These are phyloP conservation scores for Drosophila birchii DNA, from an alignment of 2,888 invertebrate genomes.

Conservation along the genomic window DNA sequence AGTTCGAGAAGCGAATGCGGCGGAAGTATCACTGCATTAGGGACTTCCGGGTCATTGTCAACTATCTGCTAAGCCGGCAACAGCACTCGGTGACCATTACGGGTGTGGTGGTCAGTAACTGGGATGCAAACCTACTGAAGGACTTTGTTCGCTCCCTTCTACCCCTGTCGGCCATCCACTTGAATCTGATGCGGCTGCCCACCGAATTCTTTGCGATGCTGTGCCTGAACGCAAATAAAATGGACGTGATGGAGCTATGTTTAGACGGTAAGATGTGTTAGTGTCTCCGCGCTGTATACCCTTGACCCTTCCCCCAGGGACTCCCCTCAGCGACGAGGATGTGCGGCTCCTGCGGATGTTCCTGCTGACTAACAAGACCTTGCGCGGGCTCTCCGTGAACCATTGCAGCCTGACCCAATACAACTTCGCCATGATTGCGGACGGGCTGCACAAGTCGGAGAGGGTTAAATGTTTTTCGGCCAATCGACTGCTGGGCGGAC, in stretches of 20 bases:
- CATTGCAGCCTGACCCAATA: slow-evolving; percentile 76
- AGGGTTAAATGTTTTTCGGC: slow-evolving; percentile 66
- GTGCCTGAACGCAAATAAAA: slow-evolving; percentile 44
- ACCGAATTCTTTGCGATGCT: slow-evolving; percentile 69
- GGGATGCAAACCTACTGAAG: slow-evolving; percentile 47
- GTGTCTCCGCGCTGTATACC: not conserved
- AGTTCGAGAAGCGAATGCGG: slow-evolving; percentile 75
- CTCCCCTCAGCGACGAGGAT: slow-evolving; percentile 52
- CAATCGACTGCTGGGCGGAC: slow-evolving; percentile 66
- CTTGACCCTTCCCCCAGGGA: slow-evolving; percentile 48
- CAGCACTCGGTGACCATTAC: slow-evolving; percentile 54
- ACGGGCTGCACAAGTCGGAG: slow-evolving; percentile 80
- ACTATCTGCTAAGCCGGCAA: slow-evolving; percentile 62
- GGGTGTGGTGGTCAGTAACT: slow-evolving; percentile 48
- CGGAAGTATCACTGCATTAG: slow-evolving; percentile 61
- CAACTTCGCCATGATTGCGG: slow-evolving; percentile 81
- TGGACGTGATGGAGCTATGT: slow-evolving; percentile 65
- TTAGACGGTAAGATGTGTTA: slow-evolving; percentile 64
- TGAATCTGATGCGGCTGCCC: slow-evolving; percentile 72
- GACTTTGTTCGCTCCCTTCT: slow-evolving; percentile 62
- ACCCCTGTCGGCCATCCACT: slow-evolving; percentile 56
- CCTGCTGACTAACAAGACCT: slow-evolving; percentile 57
- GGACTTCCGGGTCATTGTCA: slow-evolving; percentile 75
- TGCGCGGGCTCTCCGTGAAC: slow-evolving; percentile 66
- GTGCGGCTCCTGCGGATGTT: slow-evolving; percentile 62